Evolutionary conservation across 2,797 vertebrate species (phyloP).

Genomic region (Sardinella longiceps): DNA sequence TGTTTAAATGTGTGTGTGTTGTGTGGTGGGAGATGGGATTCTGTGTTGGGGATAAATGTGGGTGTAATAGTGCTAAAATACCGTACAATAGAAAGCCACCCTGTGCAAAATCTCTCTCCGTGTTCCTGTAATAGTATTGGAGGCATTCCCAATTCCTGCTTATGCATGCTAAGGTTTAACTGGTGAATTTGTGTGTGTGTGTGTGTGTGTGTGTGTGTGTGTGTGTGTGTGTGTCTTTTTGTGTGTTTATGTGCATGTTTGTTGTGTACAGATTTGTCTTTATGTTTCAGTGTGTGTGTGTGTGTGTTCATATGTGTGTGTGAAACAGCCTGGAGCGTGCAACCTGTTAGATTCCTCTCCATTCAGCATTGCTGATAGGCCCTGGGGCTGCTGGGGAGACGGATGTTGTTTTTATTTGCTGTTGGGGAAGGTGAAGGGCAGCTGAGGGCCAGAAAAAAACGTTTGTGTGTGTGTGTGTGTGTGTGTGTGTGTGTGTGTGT

Average conservation of each 20-base stretch:
- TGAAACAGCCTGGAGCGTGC: neutral
- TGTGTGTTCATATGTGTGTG: neutral
- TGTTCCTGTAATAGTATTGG: no score
- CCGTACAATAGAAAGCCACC: no score
- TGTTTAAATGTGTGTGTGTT: neutral
- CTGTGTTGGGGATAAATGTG: neutral
- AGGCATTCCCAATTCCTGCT: neutral
- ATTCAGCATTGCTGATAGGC: neutral
- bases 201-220: conserved; percentile 6
- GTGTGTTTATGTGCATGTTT: neutral
- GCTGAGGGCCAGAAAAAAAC: neutral
- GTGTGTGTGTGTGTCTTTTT: neutral
- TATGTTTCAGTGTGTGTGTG: neutral
- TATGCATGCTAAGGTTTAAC: neutral
- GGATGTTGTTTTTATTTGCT: conserved; percentile 18
- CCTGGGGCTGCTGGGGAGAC: neutral
- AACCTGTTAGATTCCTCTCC: neutral
- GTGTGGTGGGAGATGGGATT: neutral
- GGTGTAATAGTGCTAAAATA: neutral
- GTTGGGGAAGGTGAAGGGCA: neutral
- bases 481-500: neutral
- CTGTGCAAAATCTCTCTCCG: no score
- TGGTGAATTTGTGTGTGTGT: neutral
- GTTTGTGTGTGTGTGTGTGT: neutral
- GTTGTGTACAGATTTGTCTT: neutral